Conservation (phyloP, 2,113 vertebrate species). For the Ptyas mucosa region DNA sequence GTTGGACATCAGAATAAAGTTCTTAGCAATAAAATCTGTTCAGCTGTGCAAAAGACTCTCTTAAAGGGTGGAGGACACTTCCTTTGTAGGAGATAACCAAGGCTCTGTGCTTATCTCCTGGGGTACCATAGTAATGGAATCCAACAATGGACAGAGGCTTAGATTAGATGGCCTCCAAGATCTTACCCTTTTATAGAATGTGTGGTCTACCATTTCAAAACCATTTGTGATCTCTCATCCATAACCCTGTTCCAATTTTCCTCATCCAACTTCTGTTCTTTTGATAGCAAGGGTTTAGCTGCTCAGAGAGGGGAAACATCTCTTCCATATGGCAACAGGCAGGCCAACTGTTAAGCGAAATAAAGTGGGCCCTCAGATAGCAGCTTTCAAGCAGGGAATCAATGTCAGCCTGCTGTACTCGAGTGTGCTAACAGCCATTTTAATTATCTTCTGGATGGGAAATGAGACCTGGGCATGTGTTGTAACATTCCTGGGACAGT, state of each 20-base stretch:
- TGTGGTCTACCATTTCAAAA: neutral
- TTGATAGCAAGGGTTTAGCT: too few species aligned
- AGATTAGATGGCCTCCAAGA: neutral
- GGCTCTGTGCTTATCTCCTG: neutral
- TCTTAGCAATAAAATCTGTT: neutral
- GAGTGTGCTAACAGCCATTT: neutral
- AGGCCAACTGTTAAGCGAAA: neutral
- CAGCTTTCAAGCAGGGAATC: neutral
- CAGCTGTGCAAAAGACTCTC: neutral
- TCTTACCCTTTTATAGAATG: neutral
- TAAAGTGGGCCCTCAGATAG: neutral
- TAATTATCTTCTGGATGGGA: neutral
- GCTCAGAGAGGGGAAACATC: neutral
- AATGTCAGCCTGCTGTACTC: neutral
- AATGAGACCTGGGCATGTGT: neutral
- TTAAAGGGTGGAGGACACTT: neutral
- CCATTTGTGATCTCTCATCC: neutral
- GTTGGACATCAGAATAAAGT: neutral
- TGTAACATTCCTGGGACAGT: neutral
- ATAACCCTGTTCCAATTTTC: neutral
- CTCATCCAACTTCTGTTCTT: neutral
- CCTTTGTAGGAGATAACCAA: neutral
- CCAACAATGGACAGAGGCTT: neutral
- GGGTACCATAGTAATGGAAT: neutral
- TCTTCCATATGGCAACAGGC: neutral